A percentile compares a stretch with the other conserved stretches of the same genome.
Evolutionary conservation across 1,140 invertebrate genomes (phyloP).

Genomic region (Augochlora pura): DNA sequence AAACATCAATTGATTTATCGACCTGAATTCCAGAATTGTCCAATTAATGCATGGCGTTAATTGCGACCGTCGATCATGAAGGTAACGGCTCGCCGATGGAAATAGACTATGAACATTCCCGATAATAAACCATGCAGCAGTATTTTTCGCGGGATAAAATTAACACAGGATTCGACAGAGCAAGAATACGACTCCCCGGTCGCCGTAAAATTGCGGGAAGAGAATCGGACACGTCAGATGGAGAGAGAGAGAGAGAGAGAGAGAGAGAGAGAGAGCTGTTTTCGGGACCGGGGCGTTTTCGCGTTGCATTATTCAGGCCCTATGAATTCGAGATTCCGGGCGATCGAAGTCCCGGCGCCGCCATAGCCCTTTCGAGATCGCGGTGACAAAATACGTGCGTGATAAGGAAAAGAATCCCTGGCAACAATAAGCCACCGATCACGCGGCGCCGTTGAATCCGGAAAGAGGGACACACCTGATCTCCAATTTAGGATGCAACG

Average conservation of each 20-base stretch:
- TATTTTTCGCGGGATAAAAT: no score
- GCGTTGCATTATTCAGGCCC: slow-evolving; percentile 57
- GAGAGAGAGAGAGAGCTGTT: no score
- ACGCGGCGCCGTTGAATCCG: slow-evolving; percentile 31
- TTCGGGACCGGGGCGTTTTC: slow-evolving; percentile 29
- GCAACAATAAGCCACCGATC: slow-evolving; percentile 47
- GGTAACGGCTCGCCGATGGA: no score
- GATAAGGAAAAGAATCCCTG: slow-evolving; percentile 33
- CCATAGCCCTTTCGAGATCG: slow-evolving; percentile 44
- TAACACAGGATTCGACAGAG: no score
- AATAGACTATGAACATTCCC: no score
- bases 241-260: no score
- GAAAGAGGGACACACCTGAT: slow-evolving; percentile 36
- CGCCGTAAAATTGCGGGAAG: background rate
- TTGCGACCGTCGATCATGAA: no score
- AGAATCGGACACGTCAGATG: background rate
- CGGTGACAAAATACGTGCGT: slow-evolving; percentile 28
- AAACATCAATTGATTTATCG: no score
- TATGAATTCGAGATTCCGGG: slow-evolving; percentile 54
- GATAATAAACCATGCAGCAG: no score
- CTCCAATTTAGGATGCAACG: slow-evolving; percentile 46
- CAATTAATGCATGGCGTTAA: no score
- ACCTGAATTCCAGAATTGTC: no score
- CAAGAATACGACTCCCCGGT: background rate
- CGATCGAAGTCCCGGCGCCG: slow-evolving; percentile 26